Conservation (phyloP, 2,113 vertebrate species). For the cat (Felis catus) region F.catus_Fca126_mat1.0 CM031415.1:117500501-117501000, state of each 20-base stretch:
- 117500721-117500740: constrained; percentile 51
- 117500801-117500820: constrained; percentile 31
- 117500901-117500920: constrained; percentile 13
- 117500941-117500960: not conserved
- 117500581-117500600: constrained; percentile 45
- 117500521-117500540: not conserved
- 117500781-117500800: constrained; percentile 38
- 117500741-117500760: constrained; percentile 45
- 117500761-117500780: constrained; percentile 40
- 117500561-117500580: constrained; percentile 3
- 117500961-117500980: constrained; percentile 25
- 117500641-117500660: constrained; percentile 66
- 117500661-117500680: constrained; percentile 57
- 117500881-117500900: constrained; percentile 23
- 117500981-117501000: constrained; percentile 42
- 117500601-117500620: constrained; percentile 70
- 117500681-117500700: constrained; percentile 11
- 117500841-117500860: constrained; percentile 59
- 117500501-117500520: constrained; percentile 41
- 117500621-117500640: constrained; percentile 76
- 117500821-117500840: constrained; percentile 53
- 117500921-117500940: constrained; percentile 3
- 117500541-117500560: constrained; percentile 27
- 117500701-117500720: constrained; percentile 61
- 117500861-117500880: constrained; percentile 66